Evolutionary conservation across 2,797 vertebrate genomes (phyloP).

Genomic region (Pygocentrus nattereri): DNA sequence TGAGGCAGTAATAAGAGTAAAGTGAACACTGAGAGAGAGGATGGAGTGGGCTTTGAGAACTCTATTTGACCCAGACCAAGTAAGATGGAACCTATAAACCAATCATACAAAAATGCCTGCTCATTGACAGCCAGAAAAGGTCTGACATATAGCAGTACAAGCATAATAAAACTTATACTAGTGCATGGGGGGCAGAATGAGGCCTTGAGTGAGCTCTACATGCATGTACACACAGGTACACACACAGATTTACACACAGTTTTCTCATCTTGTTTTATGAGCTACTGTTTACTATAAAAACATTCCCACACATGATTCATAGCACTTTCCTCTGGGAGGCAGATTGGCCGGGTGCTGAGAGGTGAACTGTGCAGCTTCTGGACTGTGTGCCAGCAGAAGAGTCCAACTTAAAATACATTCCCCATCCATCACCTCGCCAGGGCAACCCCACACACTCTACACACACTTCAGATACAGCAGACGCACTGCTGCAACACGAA

Average conservation of each 20-base stretch:
- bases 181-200: neutral
- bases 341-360: conserved; percentile 35
- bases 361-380: conserved; percentile 27
- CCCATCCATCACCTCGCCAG: conserved; percentile 37
- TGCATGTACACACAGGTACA: conserved; percentile 19
- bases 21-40: neutral
- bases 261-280: conserved; percentile 53
- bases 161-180: conserved; percentile 32
- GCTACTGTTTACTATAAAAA: conserved; percentile 66
- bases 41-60: neutral
- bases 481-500: conserved; percentile 6
- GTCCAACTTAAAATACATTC: conserved; percentile 33
- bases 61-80: conserved; percentile 17
- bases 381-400: conserved; percentile 16
- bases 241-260: conserved; percentile 2
- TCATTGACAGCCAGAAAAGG: conserved; percentile 40
- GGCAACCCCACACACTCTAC: conserved; percentile 21
- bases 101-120: conserved; percentile 4
- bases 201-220: neutral
- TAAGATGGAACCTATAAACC: conserved; percentile 5
- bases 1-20: neutral
- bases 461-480: neutral
- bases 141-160: conserved; percentile 37
- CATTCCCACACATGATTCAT: conserved; percentile 61
- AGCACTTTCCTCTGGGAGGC: conserved; percentile 49